These are phyloP conservation scores for Vulpes lagopus DNA, from an alignment of 2,113 vertebrate species.

Conservation along the genomic window DNA sequence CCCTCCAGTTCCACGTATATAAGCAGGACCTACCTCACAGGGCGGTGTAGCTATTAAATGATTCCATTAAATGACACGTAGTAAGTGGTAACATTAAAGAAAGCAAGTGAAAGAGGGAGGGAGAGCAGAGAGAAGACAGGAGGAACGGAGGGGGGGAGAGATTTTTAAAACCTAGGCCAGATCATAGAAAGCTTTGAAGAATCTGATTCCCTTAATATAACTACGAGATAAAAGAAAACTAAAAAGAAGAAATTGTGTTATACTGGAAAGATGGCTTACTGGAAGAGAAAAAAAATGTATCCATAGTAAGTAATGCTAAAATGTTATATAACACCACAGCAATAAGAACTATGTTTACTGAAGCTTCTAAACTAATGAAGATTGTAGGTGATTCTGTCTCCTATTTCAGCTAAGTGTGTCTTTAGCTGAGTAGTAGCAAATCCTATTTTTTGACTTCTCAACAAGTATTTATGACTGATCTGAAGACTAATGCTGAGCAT, in stretches of 20 bases:
- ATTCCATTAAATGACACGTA: background rate
- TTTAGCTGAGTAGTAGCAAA: slow-evolving; percentile 22
- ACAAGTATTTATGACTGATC: background rate
- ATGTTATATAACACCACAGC: slow-evolving; percentile 8
- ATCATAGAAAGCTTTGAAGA: slow-evolving; percentile 45
- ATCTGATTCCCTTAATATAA: slow-evolving; percentile 57
- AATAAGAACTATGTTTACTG: background rate
- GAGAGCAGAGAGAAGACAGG: too few species aligned
- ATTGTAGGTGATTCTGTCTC: background rate
- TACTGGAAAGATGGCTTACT: background rate
- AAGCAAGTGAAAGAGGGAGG: background rate
- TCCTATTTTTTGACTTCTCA: background rate
- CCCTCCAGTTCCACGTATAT: background rate
- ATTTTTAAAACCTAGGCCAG: background rate
- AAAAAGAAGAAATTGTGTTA: slow-evolving; percentile 48
- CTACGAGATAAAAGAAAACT: slow-evolving; percentile 13
- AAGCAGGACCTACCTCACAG: background rate
- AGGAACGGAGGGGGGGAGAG: background rate
- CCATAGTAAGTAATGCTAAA: slow-evolving; percentile 71
- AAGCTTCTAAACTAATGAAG: slow-evolving; percentile 40
- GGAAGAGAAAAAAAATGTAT: slow-evolving; percentile 66
- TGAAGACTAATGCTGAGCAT: background rate
- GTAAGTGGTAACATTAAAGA: background rate
- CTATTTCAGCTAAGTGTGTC: background rate
- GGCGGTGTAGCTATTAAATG: background rate